Conservation (phyloP, 2,797 vertebrate species). For the Argyrosomus regius region DNA sequence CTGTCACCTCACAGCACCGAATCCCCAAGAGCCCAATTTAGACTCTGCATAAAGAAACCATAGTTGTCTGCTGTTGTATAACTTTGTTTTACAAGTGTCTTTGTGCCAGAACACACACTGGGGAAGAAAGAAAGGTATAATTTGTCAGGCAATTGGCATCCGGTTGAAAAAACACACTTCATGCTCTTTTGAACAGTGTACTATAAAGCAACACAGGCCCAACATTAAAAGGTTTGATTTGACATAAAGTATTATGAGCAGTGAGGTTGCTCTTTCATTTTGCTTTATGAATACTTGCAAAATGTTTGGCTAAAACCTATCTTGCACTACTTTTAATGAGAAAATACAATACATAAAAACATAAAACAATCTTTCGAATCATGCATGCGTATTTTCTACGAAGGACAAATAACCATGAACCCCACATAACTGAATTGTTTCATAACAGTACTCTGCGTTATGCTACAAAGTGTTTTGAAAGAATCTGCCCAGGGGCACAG, state of each 20-base stretch:
- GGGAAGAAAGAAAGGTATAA: constrained; percentile 52
- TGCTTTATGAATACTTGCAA: neutral
- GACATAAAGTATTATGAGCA: constrained; percentile 20
- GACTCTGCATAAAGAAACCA: constrained; percentile 31
- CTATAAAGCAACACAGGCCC: constrained; percentile 45
- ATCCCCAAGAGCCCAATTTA: constrained; percentile 46
- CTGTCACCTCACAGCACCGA: constrained; percentile 13
- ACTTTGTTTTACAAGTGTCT: constrained; percentile 46
- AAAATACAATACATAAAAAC: neutral
- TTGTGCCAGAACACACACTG: constrained; percentile 48
- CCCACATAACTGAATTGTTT: constrained; percentile 9
- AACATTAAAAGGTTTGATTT: constrained; percentile 33
- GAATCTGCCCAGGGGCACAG: neutral
- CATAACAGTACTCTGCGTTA: neutral
- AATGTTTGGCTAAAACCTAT: constrained; percentile 2
- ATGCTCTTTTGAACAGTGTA: constrained; percentile 18
- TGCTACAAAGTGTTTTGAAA: neutral
- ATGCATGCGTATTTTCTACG: neutral
- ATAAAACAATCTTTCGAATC: neutral
- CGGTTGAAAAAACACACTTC: constrained; percentile 49
- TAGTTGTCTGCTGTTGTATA: constrained; percentile 40
- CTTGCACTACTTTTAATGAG: neutral
- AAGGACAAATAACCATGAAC: neutral
- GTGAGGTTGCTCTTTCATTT: constrained; percentile 19
- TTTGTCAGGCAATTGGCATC: constrained; percentile 61